Evolutionary conservation across 64 coral and sea anemone genomes (phyloP), one percentile per base, ranked within the genome.

Genomic region (Orbicella faveolata): DNA sequence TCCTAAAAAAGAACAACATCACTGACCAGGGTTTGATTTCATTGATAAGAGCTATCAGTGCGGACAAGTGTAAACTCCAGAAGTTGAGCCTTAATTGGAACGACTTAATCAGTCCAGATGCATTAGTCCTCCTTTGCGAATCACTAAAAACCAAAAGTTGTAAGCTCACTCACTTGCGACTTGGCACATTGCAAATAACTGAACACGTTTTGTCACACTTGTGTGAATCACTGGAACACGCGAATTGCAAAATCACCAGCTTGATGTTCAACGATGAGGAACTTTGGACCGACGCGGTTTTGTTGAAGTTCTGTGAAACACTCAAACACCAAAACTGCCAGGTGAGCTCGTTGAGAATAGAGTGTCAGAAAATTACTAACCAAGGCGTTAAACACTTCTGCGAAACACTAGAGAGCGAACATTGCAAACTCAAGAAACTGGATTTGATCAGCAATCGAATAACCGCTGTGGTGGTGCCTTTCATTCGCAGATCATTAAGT

Each of bases 401-500:
- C 63, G 86, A 63, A 81, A 77, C 85, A 55, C 52, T 88, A 5
- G 88, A 64, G 53, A 69, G 39, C 74, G 6, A 35, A 21, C 87
- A 88, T 19, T 88, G 91, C 23, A 88, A 87, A 6, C 91, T 93
- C 63, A 79, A 78, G 35, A 6, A 20, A 23, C 54, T 93, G 16
- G 52, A 86, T 23, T 23, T 93, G 61, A 81, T 72, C 55, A 91
- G 54, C 51, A 91, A 91, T 19, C 67, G 79, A 20, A 83, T 91
- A 25, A 75, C 79, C 84, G 61, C 21, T 57, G 13, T 41, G 12
- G 55, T 61, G 63, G 3, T 91, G 26, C 20, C 52, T 17, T 34
- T 73, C 62, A 52, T 91, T 9, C 70, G 68, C 6, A 75, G 84
- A 21, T 66, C 89, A 63, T 14, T 91, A 9, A 73, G 37, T 11